Percentiles rank a stretch among this genome's conserved stretches.
Evolutionary conservation across 2,113 vertebrate genomes (phyloP).

Genomic region (Enhydra lutris): DNA sequence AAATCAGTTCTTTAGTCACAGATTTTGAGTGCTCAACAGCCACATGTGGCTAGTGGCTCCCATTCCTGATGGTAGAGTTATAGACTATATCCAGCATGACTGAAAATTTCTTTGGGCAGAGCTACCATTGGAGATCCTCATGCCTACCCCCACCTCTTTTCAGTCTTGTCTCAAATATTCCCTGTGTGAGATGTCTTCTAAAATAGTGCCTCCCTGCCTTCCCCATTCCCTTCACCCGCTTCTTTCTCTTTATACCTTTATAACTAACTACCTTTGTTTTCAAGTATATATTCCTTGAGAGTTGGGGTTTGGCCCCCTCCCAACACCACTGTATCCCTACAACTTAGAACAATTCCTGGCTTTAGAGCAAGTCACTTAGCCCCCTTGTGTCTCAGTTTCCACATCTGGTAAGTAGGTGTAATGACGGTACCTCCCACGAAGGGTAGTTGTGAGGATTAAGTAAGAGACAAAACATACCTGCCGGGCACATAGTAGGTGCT

Average conservation of each 20-base stretch:
- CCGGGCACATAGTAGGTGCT: not conserved
- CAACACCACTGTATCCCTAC: not conserved
- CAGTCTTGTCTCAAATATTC: not conserved
- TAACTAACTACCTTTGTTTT: not conserved
- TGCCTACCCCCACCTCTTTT: not conserved
- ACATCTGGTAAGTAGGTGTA: not conserved
- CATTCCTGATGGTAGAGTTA: not conserved
- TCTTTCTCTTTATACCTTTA: not conserved
- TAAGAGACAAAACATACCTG: not conserved
- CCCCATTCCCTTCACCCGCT: not conserved
- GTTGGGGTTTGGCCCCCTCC: not conserved
- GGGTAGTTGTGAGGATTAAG: not conserved
- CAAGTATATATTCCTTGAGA: not conserved
- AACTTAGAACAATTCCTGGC: not conserved
- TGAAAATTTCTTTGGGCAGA: not conserved
- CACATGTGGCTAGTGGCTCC: not conserved
- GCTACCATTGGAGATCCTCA: rapidly evolving
- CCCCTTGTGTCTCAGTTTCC: not conserved
- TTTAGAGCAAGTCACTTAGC: not conserved
- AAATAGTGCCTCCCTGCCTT: not conserved
- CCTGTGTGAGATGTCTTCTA: not conserved
- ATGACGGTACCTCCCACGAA: not conserved
- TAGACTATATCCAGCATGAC: not conserved
- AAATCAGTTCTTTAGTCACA: not conserved
- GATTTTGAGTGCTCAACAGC: not conserved